Percentiles rank a stretch among this genome's conserved stretches.
Evolutionary conservation across 2,888 invertebrate genomes (phyloP).

Genomic region (Carabus problematicus): DNA sequence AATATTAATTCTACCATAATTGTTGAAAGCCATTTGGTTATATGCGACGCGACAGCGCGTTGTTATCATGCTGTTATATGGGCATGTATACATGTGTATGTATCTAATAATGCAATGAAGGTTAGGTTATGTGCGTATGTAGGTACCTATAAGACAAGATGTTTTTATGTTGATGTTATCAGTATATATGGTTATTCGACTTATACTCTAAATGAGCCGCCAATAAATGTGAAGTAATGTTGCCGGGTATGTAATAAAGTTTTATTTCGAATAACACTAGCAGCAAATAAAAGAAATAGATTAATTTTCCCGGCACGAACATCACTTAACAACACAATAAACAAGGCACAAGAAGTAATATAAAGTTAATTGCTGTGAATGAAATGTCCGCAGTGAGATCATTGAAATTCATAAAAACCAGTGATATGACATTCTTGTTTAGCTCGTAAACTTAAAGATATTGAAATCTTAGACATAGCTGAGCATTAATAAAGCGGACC

Average conservation of each 20-base stretch:
- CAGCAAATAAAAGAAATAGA: slow-evolving; percentile 23
- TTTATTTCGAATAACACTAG: slow-evolving; percentile 40
- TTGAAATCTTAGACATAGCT: slow-evolving; percentile 54
- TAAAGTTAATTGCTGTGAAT: slow-evolving; percentile 40
- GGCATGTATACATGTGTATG: too few relatives aligned
- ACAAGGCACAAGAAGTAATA: slow-evolving; percentile 40
- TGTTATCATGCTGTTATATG: background rate
- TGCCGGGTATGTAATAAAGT: slow-evolving; percentile 30
- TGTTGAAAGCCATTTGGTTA: background rate
- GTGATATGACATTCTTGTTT: slow-evolving; percentile 59
- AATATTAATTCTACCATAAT: background rate
- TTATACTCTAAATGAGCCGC: slow-evolving; percentile 3
- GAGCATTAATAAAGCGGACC: slow-evolving; percentile 54
- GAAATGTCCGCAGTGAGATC: slow-evolving; percentile 46
- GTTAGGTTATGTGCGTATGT: too few relatives aligned
- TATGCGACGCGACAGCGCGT: background rate
- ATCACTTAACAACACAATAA: slow-evolving; percentile 41
- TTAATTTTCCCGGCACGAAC: slow-evolving; percentile 35
- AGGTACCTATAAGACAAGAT: too few relatives aligned
- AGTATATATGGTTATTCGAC: too few relatives aligned
- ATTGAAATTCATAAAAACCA: slow-evolving; percentile 57
- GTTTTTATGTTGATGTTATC: too few relatives aligned
- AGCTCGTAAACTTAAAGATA: slow-evolving; percentile 59
- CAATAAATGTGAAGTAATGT: slow-evolving; percentile 13
- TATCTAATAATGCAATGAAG: too few relatives aligned